Evolutionary conservation across 1,140 invertebrate genomes (phyloP).

Genomic region (Acromyrmex charruanus): DNA sequence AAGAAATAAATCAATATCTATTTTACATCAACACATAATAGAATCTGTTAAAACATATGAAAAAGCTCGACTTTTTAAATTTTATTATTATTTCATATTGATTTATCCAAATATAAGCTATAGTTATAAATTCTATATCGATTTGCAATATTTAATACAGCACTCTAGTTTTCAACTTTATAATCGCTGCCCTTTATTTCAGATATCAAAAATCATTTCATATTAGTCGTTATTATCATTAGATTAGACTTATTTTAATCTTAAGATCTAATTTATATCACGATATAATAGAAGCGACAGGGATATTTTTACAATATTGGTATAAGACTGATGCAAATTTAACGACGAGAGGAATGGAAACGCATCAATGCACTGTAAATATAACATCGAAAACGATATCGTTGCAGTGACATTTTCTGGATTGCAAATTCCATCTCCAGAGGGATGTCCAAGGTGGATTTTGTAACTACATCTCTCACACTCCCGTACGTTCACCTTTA

Average conservation of each 20-base stretch:
- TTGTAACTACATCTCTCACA: constrained; percentile 25
- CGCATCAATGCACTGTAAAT: constrained; percentile 32
- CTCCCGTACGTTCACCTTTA: constrained; percentile 22
- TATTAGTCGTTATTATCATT: neutral
- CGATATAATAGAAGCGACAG: no score
- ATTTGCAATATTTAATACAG: neutral
- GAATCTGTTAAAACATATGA: neutral
- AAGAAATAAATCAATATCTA: neutral
- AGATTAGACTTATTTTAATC: neutral
- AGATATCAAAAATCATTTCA: neutral
- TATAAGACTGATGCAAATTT: constrained; percentile 30
- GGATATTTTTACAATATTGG: constrained; percentile 34
- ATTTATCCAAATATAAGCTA: neutral
- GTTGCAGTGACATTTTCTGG: constrained; percentile 51
- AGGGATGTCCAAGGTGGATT: constrained; percentile 29
- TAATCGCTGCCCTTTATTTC: neutral
- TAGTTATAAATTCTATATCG: neutral
- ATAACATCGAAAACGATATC: constrained; percentile 47
- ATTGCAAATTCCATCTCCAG: constrained; percentile 53
- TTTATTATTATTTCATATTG: constrained; percentile 1
- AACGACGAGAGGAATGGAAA: constrained; percentile 19
- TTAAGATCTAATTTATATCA: constrained; percentile 12
- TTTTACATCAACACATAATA: neutral
- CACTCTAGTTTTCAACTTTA: neutral
- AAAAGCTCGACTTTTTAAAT: no score